Conservation (phyloP, 2,797 vertebrate genomes). For the Erpetoichthys calabaricus region DNA sequence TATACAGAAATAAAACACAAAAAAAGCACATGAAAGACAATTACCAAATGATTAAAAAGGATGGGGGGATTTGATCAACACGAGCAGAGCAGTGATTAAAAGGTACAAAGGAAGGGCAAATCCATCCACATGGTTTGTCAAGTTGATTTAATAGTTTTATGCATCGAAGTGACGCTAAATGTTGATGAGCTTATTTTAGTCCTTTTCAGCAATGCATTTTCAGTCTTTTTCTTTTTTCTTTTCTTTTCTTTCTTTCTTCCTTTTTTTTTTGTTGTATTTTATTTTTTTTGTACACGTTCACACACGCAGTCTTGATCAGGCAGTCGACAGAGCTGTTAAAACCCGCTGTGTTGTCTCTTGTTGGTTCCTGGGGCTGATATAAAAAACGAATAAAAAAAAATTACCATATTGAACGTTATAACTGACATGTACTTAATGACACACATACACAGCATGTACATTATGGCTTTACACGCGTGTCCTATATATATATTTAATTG, state of each 20-base stretch:
- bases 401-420: too few species aligned
- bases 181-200: slow-evolving; percentile 47
- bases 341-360: slow-evolving; percentile 84
- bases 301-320: slow-evolving; percentile 61
- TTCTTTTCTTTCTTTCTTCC: slow-evolving; percentile 27
- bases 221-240: slow-evolving; percentile 19
- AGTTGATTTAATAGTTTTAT: slow-evolving; percentile 57
- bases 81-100: slow-evolving; percentile 51
- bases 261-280: slow-evolving; percentile 27
- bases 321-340: slow-evolving; percentile 83
- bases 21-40: slow-evolving; percentile 65
- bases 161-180: slow-evolving; percentile 66
- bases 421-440: too few species aligned
- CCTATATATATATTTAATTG: too few species aligned
- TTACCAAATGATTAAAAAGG: slow-evolving; percentile 65
- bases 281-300: slow-evolving; percentile 20
- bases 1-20: slow-evolving; percentile 82
- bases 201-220: slow-evolving; percentile 13
- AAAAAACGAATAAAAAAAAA: slow-evolving; percentile 20
- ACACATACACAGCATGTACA: too few species aligned
- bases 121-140: slow-evolving; percentile 68
- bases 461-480: too few species aligned
- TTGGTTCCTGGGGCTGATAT: slow-evolving; percentile 76
- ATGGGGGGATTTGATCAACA: slow-evolving; percentile 49
- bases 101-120: slow-evolving; percentile 60